Evolutionary conservation across 2,888 invertebrate genomes (phyloP).

Genomic region (Eurytoma californica): DNA sequence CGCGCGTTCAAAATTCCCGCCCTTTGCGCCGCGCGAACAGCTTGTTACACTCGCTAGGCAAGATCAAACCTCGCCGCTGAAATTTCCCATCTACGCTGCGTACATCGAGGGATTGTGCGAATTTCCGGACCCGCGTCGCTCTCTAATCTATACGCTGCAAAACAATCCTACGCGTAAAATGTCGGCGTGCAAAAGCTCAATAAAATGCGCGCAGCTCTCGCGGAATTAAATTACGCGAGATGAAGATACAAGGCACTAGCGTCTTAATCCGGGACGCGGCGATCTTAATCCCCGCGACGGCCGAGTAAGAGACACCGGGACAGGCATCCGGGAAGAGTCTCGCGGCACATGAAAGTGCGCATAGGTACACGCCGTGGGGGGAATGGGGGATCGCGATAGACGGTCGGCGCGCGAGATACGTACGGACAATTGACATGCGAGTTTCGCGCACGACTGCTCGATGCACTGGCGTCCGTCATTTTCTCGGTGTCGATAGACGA

Average conservation of each 20-base stretch:
- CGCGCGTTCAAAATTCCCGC: neutral
- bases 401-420: constrained; percentile 22
- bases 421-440: constrained; percentile 41
- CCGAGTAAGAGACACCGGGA: constrained; percentile 2
- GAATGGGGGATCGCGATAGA: constrained; percentile 13
- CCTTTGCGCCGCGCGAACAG: neutral
- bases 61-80: neutral
- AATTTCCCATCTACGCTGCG: neutral
- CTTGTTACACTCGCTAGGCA: no score
- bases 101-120: neutral
- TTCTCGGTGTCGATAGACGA: constrained; percentile 1
- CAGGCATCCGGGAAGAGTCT: constrained; percentile 1
- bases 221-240: neutral
- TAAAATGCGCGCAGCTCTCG: neutral
- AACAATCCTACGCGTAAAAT: neutral
- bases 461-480: constrained; percentile 17
- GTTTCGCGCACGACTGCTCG: constrained; percentile 33
- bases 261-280: neutral
- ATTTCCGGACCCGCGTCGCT: neutral
- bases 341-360: neutral
- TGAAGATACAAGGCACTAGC: neutral
- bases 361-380: neutral
- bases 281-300: constrained; percentile 17
- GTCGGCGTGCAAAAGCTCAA: neutral
- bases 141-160: neutral